A percentile compares a stretch with the other conserved stretches of the same genome.
These are phyloP conservation scores for Exocentrus adspersus DNA, from an alignment of 2,888 invertebrate genomes.

Conservation along the genomic window DNA sequence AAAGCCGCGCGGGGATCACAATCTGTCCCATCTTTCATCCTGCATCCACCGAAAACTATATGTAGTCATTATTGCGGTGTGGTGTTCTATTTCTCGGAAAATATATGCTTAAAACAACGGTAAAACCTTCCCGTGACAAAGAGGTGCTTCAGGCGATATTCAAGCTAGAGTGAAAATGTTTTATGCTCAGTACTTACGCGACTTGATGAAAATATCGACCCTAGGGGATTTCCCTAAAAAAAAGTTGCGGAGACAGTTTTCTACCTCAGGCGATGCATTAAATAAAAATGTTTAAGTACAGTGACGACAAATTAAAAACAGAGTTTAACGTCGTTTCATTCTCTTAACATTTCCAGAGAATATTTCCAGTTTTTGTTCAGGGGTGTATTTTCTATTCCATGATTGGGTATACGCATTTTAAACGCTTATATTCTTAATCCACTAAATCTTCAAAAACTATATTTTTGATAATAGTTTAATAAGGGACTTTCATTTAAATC, in stretches of 20 bases:
- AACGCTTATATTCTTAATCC: too few species aligned
- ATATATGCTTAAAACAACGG: neutral
- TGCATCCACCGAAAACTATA: slow-evolving; percentile 21
- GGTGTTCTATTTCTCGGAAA: slow-evolving; percentile 9
- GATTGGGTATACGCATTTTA: too few species aligned
- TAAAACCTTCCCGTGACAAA: neutral
- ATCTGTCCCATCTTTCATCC: slow-evolving; percentile 12
- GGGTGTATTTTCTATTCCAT: too few species aligned
- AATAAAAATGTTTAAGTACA: neutral
- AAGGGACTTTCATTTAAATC: too few species aligned
- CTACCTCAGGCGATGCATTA: neutral
- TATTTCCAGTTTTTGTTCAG: too few species aligned
- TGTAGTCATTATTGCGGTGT: slow-evolving; percentile 8
- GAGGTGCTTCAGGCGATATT: slow-evolving; percentile 1
- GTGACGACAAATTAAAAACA: neutral
- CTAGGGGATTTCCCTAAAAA: neutral
- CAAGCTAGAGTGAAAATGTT: neutral
- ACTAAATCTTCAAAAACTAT: too few species aligned
- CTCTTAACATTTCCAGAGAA: too few species aligned
- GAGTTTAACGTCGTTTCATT: neutral
- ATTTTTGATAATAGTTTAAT: too few species aligned
- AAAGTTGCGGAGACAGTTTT: neutral
- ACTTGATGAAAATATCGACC: slow-evolving; percentile 3
- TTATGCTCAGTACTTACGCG: neutral
- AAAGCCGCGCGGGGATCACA: slow-evolving; percentile 10